phyloP scores from a whole-genome alignment of 2,797 vertebrate species.

The Coregonus suidteri region DNA sequence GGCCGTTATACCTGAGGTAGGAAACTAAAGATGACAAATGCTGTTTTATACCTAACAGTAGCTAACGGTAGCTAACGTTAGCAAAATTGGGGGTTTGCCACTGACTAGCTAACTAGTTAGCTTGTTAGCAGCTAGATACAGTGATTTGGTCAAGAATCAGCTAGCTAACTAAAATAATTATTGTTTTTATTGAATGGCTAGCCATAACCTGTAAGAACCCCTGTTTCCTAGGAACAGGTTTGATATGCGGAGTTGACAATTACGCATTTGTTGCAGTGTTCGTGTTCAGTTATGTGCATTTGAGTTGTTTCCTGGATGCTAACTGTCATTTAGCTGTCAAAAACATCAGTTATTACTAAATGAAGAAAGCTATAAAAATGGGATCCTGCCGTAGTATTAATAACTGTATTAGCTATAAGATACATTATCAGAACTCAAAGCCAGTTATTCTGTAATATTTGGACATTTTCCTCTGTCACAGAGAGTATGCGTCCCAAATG shows the following conservation, averaged over 20 bases:
- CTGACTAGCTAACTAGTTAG: background rate
- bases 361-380: background rate
- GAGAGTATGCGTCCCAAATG: no score
- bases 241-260: background rate
- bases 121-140: background rate
- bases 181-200: constrained; percentile 1
- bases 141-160: background rate
- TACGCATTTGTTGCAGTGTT: background rate
- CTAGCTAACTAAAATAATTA: background rate
- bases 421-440: background rate
- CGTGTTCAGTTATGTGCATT: background rate
- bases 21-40: background rate
- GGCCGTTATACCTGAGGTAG: constrained; percentile 1
- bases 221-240: background rate
- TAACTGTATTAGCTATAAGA: background rate
- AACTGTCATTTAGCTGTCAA: background rate
- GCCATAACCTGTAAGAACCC: background rate
- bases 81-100: background rate
- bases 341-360: background rate
- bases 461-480: no score
- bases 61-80: background rate
- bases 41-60: background rate
- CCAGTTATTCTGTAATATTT: background rate
- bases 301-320: background rate
- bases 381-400: background rate